phyloP scores from a whole-genome alignment of 2,797 vertebrate genomes.

The Hypotaenidia philippensis region DNA sequence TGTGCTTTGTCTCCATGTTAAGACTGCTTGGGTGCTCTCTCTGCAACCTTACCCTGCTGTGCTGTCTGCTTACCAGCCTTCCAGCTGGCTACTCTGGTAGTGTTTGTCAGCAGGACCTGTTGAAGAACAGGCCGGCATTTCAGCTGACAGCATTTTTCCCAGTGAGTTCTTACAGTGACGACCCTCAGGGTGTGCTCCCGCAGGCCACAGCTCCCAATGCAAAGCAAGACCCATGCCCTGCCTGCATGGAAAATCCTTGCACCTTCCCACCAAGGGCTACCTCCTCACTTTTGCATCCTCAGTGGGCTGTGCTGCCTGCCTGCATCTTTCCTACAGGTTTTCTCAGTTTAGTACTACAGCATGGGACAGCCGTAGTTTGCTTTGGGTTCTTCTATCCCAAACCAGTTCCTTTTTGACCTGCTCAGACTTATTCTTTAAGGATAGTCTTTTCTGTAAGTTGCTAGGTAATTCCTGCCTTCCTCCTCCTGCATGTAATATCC shows the following conservation, averaged over 20 bases:
- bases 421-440: background rate
- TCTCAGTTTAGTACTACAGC: background rate
- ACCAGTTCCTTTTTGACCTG: background rate
- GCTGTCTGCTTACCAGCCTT: background rate
- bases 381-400: background rate
- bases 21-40: fast-evolving
- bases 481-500: background rate
- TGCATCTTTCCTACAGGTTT: background rate
- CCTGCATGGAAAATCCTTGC: background rate
- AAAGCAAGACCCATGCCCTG: background rate
- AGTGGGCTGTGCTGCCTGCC: background rate
- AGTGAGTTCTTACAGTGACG: background rate
- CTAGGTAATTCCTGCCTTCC: background rate
- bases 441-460: background rate
- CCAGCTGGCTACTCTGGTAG: background rate
- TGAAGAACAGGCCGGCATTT: background rate
- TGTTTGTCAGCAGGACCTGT: background rate
- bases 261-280: background rate
- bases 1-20: background rate
- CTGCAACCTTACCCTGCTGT: fast-evolving
- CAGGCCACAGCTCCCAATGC: background rate
- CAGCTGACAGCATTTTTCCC: background rate
- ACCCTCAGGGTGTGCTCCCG: background rate
- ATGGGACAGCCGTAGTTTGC: background rate
- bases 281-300: background rate